Base-by-base conservation (phyloP, 2,797 vertebrate species). In the Falco biarmicus region DNA sequence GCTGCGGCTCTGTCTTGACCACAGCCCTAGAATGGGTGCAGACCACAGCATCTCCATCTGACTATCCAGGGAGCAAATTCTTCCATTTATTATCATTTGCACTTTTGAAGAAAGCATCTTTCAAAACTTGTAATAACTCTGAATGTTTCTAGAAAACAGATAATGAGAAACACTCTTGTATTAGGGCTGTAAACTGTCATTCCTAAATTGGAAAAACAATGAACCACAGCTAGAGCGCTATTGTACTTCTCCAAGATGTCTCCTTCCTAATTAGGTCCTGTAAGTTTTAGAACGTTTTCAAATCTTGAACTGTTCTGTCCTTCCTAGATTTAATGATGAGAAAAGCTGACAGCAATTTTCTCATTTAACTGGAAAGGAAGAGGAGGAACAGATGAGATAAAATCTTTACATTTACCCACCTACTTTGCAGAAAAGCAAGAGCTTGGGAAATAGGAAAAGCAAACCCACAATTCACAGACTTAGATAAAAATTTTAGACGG, bases 201-300 rank as follows among this genome's bases (percentile, higher is more conserved):
- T 92, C 87, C 92, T 85, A 71, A 96, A 94, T 57, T 83, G 68
- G 65, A 92, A 77, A 83, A 90, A 87, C 81, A 95, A 94, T 69
- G 65, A 94, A 61, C 71, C 85, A 65, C 78, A 73, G 68, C 93
- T 64, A 91, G 39, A 89, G 29, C 76, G 57, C 87, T 91, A 80
- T 14, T 89, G 84, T 79, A 65, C 74, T 93, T 51, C 84, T 90
- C 53, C 25, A 64, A 54, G 41, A 89, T 68, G 78, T 8, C 25
- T 65, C 83, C 78, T 93, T 94, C 19, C 87, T 85, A 90, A 92
- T 84, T 54, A 93, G 68, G 45, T 43, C 68, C 60, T 90, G 11
- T 16, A 83, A 77, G 73, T 84, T 85, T 86, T 28, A 65, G 13
- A 74, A 64, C 14, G 20, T 89, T 80, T 87, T 83, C 79, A 34